Evolutionary conservation across 2,113 vertebrate genomes (phyloP), one percentile per base, ranked within the genome.

Genomic region (Tringa solitaria): DNA sequence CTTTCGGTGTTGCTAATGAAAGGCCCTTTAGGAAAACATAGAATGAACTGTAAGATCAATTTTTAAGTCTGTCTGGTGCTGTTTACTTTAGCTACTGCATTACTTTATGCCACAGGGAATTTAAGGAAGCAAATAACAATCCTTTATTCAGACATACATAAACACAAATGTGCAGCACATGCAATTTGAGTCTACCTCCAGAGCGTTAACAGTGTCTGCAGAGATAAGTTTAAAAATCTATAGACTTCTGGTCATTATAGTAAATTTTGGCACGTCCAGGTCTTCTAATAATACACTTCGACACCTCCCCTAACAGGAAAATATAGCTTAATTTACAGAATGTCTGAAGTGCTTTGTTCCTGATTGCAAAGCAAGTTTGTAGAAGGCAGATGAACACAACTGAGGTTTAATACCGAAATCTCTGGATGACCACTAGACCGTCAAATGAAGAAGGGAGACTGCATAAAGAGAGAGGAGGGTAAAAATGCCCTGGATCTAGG

Each of bases 21-120:
- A 88, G 48, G 30, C 56, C 76, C 61, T 51, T 93, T 48, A 93
- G 73, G 64, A 90, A 69, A 50, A 77, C 0, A 1, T 4, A 35
- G 37, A 93, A 93, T 90, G 60, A 94, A 70, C 76, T 86, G 60
- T 28, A 46, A 65, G 56, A 92, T 94, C 83, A 92, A 75, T 92
- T 94, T 94, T 92, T 53, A 60, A 90, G 79, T 95, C 76, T 87
- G 50, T 51, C 60, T 91, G 51, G 33, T 86, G 60, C 51, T 94
- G 68, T 95, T 95, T 89, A 33, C 80, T 93, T 90, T 72, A 53
- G 68, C 51, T 92, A 60, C 76, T n/a, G 20, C 26, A 35, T 81
- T 96, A 60, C 54, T 53, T 60, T 81, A 39, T 92, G 85, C 88
- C 56, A 59, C 65, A 57, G 88, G 76, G 92, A 64, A 28, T 72